Evolutionary conservation across 2,113 vertebrate genomes (phyloP), one percentile per base, ranked within the genome.

Genomic region (Poeciliopsis retropinna): DNA sequence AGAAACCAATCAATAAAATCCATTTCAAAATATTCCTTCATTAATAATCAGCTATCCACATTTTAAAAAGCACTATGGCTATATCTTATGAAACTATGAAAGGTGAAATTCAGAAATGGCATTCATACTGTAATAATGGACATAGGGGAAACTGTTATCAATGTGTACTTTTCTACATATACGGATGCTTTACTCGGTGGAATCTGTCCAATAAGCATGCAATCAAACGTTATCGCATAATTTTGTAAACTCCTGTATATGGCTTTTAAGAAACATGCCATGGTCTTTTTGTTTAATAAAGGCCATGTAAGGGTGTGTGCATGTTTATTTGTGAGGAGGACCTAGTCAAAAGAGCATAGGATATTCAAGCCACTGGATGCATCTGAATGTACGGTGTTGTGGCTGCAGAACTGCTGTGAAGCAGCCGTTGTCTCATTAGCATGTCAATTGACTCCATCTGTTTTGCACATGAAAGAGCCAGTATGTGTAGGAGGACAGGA

Each of bases 391-490:
- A 76, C 60, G 72, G 76, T 73, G 44, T 79, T 75, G 88, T 91
- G 89, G 89, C 89, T 93, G 70, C 81, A 87, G 90, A 88, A 89
- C 88, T 76, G 85, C 93, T 93, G 90, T 91, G 92, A 88, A 90
- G 89, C 91, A 89, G 93, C 92, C 92, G 89, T 93, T 92, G 93
- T 94, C 94, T 96, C 95, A 96, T 96, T 96, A 96, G 93, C 95
- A 95, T 96, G 94, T 95, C 95, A 94, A 93, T 95, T 93, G 95
- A 93, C 93, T 94, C 93, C 93, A 95, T 95, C 95, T 96, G 94
- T 93, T 96, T 96, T 95, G 94, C 95, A 95, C 95, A 93, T 94
- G 91, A 96, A 95, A 95, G 93, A 86, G 73, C 72, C 78, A 83
- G 80, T 85, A 92, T 90, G 88, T 90, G 92, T 90, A 91, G 90